Base-by-base conservation (phyloP, 2,797 vertebrate genomes). In the Mus spretus region DNA sequence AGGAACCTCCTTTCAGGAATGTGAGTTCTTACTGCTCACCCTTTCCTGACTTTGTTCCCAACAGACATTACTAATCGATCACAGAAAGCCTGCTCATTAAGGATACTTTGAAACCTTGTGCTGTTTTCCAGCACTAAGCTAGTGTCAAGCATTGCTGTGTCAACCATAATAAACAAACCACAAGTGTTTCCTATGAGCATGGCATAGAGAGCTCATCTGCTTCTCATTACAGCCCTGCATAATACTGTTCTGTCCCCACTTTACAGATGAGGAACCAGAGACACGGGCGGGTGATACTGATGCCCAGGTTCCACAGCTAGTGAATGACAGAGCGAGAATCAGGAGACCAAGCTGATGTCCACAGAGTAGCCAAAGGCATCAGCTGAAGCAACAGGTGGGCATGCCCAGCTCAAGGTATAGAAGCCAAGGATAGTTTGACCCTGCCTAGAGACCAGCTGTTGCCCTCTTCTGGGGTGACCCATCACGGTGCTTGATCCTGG, bases 301-400 rank as follows among this genome's bases (percentile, higher is more conserved):
- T 57, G 59, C 15, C 81, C 26, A 2, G 44, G 9, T 20, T 57
- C 63, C 63, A 72, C 26, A 13, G 47, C 74, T 40, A 55, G 10
- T 1, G 24, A 15, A 70, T 59, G 84, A 34, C 86, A n/a, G 72
- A 61, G 55, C 12, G 3, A 77, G 31, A 24, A 65, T n/a, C 20
- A n/a, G 61, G 65, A 85, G 91, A 40, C 50, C 65, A 8, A 12
- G 53, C n/a, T 37, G n/a, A 17, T 34, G 14, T 40, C 61, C 2
- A 0, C 6, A 34, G 9, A 67, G 79, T 0, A 0, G 17, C 77
- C 37, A 20, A 37, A 1, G 17, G 9, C 10, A 59, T 1, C 3
- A 34, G 63, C 65, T 2, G n/a, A 92, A 26, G 3, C 31, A n/a
- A 65, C 26, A 20, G 47, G 3, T 22, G 12, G 19, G 40, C 15